Conservation (phyloP, 2,888 invertebrate genomes). For the Cephus nigrinus region DNA sequence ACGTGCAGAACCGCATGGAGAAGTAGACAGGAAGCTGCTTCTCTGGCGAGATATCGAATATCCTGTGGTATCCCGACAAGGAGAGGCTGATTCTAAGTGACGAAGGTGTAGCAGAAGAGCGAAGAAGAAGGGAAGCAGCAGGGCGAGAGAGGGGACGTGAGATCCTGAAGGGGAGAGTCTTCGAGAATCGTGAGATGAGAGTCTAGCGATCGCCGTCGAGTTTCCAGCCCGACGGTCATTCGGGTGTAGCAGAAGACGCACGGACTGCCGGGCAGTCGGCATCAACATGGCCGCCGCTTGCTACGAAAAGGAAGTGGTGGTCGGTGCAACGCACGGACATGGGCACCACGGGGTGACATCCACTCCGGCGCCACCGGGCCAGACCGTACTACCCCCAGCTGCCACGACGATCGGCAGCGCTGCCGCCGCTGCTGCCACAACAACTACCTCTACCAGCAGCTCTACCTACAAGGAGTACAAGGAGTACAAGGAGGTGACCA, state of each 20-base stretch:
- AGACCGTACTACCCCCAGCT: constrained; percentile 44
- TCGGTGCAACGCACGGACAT: constrained; percentile 54
- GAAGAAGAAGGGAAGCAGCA: constrained; percentile 8
- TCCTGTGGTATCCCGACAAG: constrained; percentile 12
- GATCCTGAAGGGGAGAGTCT: constrained; percentile 5
- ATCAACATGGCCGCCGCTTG: constrained; percentile 60
- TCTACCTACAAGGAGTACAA: constrained; percentile 40
- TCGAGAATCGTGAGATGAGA: constrained; percentile 45
- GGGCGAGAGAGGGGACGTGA: constrained; percentile 11
- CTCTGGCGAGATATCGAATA: not conserved
- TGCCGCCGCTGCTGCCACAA: constrained; percentile 60
- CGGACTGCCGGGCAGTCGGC: constrained; percentile 44
- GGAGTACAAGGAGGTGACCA: constrained; percentile 32
- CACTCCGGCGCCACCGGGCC: constrained; percentile 44
- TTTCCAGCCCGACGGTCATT: constrained; percentile 38
- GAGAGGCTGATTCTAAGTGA: not conserved
- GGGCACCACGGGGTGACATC: constrained; percentile 65
- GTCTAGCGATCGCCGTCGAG: constrained; percentile 61
- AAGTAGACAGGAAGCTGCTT: not conserved
- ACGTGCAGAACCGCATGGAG: too few species aligned
- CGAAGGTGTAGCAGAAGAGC: not conserved
- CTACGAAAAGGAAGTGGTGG: constrained; percentile 58
- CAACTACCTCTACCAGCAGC: constrained; percentile 68
- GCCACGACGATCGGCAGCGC: constrained; percentile 65
- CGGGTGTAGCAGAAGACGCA: constrained; percentile 26